Evolutionary conservation across 2,113 vertebrate species (phyloP).

Genomic region (Petaurus breviceps): DNA sequence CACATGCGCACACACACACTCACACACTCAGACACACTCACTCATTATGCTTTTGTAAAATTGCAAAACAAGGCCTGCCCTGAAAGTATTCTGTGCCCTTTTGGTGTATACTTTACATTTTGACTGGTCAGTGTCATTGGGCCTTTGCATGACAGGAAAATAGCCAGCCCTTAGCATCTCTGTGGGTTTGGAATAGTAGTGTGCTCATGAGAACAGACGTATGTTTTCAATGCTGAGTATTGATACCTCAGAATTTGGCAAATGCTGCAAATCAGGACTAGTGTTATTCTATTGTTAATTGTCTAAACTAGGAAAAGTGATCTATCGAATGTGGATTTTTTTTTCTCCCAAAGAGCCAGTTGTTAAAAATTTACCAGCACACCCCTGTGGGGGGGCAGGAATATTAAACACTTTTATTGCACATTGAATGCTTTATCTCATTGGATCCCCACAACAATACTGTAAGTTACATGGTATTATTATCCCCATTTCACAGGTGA

Average conservation of each 20-base stretch:
- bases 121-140: background rate
- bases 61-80: background rate
- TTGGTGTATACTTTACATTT: accelerated
- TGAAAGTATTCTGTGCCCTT: background rate
- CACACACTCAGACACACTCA: too few relatives aligned
- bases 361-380: background rate
- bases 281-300: background rate
- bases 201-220: background rate
- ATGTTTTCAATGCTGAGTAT: background rate
- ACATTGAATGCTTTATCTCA: background rate
- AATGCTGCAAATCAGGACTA: background rate
- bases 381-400: background rate
- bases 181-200: background rate
- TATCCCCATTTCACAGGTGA: background rate
- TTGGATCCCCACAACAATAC: background rate
- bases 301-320: background rate
- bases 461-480: background rate
- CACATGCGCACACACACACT: too few relatives aligned
- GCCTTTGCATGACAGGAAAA: background rate
- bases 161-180: background rate
- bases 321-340: background rate
- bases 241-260: background rate
- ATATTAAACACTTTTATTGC: background rate
- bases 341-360: background rate
- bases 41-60: background rate